Evolutionary conservation across 2,797 vertebrate genomes (phyloP).

Genomic region (Artibeus jamaicensis): DNA sequence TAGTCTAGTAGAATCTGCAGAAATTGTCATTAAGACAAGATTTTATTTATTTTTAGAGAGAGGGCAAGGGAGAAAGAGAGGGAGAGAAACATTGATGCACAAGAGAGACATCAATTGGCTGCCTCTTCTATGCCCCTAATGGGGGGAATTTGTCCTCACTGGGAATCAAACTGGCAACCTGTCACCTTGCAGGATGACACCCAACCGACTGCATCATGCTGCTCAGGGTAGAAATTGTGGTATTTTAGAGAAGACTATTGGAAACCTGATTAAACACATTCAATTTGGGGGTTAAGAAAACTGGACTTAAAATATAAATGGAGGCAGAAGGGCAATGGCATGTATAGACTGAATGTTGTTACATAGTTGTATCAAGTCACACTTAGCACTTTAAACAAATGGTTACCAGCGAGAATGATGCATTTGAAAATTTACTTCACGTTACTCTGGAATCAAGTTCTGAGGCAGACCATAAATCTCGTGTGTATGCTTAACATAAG

Average conservation of each 20-base stretch:
- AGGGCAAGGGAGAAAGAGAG: background rate
- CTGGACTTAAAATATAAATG: background rate
- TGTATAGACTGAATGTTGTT: conserved; percentile 6
- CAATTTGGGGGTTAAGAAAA: conserved; percentile 19
- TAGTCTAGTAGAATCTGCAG: background rate
- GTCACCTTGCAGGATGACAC: background rate
- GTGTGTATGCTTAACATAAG: background rate
- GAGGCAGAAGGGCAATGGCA: background rate
- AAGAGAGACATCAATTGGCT: background rate
- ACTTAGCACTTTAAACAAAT: conserved; percentile 37
- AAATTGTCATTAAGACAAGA: background rate
- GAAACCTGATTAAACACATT: background rate
- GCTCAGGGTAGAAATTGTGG: background rate
- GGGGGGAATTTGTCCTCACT: background rate
- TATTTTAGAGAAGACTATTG: background rate
- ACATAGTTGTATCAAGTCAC: background rate
- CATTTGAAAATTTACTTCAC: conserved; percentile 31
- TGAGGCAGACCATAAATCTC: conserved; percentile 42
- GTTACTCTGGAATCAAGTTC: background rate
- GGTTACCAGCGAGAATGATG: background rate
- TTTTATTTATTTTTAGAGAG: background rate
- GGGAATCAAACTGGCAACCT: background rate
- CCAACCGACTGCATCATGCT: background rate
- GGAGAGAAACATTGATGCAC: background rate
- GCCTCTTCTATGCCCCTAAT: background rate